Evolutionary conservation across 2,888 invertebrate species (phyloP).

Genomic region (Ecliptopera silaceata): DNA sequence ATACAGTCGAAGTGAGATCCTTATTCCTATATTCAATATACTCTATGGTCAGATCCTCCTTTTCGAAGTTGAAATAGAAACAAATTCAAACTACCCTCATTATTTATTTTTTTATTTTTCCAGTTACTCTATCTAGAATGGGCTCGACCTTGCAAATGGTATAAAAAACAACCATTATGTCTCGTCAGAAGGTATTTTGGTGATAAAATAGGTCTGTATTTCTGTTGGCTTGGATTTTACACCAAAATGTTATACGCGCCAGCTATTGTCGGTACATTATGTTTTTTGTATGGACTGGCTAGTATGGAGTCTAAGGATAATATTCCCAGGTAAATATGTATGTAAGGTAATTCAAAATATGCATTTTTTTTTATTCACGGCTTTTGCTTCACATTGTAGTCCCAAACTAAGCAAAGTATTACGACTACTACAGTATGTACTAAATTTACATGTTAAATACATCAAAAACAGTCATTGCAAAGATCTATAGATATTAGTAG

Average conservation of each 20-base stretch:
- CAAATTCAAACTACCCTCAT: too few species aligned
- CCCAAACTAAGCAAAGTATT: too few species aligned
- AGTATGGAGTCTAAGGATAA: conserved; percentile 93
- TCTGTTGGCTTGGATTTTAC: conserved; percentile 97
- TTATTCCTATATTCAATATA: too few species aligned
- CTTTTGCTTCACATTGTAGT: too few species aligned
- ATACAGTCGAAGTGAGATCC: too few species aligned
- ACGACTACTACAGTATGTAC: too few species aligned
- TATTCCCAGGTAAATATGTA: conserved; percentile 84
- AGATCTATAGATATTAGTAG: too few species aligned
- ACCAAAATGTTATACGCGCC: conserved; percentile 95
- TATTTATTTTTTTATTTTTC: conserved; percentile 13
- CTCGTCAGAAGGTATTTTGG: conserved; percentile 94
- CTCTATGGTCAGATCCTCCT: too few species aligned
- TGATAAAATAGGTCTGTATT: conserved; percentile 95
- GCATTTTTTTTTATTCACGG: too few species aligned
- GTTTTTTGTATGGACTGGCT: conserved; percentile 93
- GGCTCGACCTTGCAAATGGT: conserved; percentile 95
- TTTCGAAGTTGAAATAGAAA: too few species aligned
- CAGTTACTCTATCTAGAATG: conserved; percentile 95
- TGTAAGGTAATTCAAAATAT: neutral
- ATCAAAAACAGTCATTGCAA: too few species aligned
- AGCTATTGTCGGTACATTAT: conserved; percentile 92
- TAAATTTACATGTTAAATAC: too few species aligned
- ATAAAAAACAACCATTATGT: conserved; percentile 96